Percentiles rank a stretch among this genome's conserved stretches.
Conservation (phyloP, 2,113 vertebrate species). For the Phycodurus eques region DNA sequence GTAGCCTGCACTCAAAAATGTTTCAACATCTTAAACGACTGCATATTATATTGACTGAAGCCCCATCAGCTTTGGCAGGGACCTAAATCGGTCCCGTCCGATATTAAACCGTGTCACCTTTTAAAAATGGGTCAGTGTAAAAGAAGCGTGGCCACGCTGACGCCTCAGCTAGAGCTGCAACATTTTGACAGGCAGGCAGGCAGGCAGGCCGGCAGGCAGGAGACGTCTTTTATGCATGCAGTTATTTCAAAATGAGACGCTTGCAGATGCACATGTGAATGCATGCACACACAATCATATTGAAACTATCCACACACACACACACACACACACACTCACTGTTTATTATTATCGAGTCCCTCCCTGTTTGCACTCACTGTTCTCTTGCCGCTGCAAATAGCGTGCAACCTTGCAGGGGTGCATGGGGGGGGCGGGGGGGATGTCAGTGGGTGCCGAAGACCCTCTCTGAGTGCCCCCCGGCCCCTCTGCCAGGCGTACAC, state of each 20-base stretch:
- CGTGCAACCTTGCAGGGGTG: conserved; percentile 19
- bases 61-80: conserved; percentile 47
- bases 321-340: conserved; percentile 9
- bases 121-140: conserved; percentile 61
- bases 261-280: conserved; percentile 24
- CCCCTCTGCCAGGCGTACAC: conserved; percentile 31
- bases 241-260: conserved; percentile 45
- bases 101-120: conserved; percentile 69
- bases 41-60: not conserved
- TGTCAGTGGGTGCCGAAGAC: conserved; percentile 8
- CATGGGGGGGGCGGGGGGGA: not conserved
- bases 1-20: too few relatives aligned
- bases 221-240: conserved; percentile 48
- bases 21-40: not conserved
- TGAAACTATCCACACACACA: conserved; percentile 33
- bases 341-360: conserved; percentile 54
- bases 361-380: conserved; percentile 29
- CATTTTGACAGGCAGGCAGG: conserved; percentile 54
- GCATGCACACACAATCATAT: conserved; percentile 32
- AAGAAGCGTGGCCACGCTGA: conserved; percentile 60
- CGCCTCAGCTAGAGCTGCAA: conserved; percentile 45
- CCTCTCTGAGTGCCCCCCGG: conserved; percentile 26
- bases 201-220: conserved; percentile 50
- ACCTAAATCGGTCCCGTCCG: conserved; percentile 54
- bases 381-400: conserved; percentile 62